phyloP scores from a whole-genome alignment of 2,888 invertebrate species.

The Andrena marginata region DNA sequence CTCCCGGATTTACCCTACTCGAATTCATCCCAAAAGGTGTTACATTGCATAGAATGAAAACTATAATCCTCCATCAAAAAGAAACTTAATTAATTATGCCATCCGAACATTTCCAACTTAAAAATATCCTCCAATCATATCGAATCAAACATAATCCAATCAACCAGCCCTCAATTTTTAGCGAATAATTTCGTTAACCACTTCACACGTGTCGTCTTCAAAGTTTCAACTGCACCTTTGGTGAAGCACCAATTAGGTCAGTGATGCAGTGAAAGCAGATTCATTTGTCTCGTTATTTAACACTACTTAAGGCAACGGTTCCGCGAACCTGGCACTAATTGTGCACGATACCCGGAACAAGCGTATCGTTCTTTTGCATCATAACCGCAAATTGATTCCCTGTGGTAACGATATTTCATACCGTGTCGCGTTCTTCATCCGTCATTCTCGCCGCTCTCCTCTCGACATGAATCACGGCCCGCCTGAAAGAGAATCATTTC shows the following conservation, averaged over 20 bases:
- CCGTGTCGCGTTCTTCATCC: slow-evolving; percentile 58
- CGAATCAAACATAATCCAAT: background rate
- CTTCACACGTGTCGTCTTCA: background rate
- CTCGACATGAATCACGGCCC: slow-evolving; percentile 49
- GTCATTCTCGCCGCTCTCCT: slow-evolving; percentile 52
- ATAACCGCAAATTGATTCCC: slow-evolving; percentile 53
- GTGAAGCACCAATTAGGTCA: background rate
- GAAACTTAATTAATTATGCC: too few relatives aligned
- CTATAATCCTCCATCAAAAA: too few relatives aligned
- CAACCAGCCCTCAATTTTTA: background rate
- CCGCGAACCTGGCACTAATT: slow-evolving; percentile 25
- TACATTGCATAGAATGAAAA: too few relatives aligned
- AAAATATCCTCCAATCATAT: background rate
- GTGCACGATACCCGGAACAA: slow-evolving; percentile 48
- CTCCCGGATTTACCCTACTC: too few relatives aligned
- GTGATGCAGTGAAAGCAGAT: background rate
- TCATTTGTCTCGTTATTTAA: slow-evolving; percentile 21
- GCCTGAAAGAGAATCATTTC: slow-evolving; percentile 52
- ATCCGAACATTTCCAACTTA: too few relatives aligned
- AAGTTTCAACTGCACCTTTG: background rate
- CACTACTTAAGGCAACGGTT: slow-evolving; percentile 13
- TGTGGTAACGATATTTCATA: slow-evolving; percentile 57
- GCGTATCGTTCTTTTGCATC: slow-evolving; percentile 34
- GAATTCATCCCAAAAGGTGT: too few relatives aligned
- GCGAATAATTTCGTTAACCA: background rate